These are phyloP conservation scores for Saguinus imperator DNA, from an alignment of 2,113 vertebrate species.

Conservation along the genomic window DNA sequence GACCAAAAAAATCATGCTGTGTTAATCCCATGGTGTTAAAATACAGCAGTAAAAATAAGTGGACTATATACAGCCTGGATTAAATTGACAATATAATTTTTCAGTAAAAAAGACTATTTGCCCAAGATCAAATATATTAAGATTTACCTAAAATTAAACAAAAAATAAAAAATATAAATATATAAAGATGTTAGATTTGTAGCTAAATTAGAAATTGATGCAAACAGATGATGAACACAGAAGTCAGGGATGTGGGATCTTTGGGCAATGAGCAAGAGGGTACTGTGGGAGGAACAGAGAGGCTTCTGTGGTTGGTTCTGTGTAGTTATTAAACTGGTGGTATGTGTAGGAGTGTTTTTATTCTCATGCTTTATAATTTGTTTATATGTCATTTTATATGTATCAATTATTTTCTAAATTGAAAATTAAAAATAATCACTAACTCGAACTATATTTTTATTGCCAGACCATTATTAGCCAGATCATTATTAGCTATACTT, in stretches of 20 bases:
- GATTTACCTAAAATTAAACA: not conserved
- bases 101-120: not conserved
- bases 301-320: not conserved
- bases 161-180: not conserved
- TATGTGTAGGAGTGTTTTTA: not conserved
- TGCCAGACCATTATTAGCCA: not conserved
- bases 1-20: not conserved
- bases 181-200: not conserved
- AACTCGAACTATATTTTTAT: not conserved
- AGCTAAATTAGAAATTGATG: not conserved
- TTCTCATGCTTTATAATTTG: not conserved
- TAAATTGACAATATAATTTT: not conserved
- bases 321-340: not conserved
- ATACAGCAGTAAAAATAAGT: not conserved
- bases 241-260: not conserved
- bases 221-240: not conserved
- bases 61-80: not conserved
- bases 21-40: not conserved
- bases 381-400: not conserved
- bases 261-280: too few relatives aligned
- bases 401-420: not conserved
- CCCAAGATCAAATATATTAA: not conserved
- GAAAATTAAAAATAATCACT: not conserved
- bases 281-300: rapidly evolving
- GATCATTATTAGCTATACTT: not conserved